Conservation (phyloP, 2,797 vertebrate genomes). For the Karalla daura region DNA sequence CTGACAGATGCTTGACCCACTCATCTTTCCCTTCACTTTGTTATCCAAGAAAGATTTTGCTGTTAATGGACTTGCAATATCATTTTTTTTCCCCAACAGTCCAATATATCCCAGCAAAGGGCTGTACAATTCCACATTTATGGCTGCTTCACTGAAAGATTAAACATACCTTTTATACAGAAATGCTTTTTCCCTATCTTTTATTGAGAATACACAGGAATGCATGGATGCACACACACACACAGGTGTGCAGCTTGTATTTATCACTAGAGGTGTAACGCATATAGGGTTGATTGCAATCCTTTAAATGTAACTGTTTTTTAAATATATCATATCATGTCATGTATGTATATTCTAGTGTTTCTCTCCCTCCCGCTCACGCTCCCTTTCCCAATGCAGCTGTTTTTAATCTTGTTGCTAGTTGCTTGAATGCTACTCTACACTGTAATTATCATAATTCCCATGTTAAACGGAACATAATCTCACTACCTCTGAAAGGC, state of each 20-base stretch:
- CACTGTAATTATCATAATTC: constrained; percentile 75
- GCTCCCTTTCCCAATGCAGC: constrained; percentile 38
- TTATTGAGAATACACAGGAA: too few species aligned
- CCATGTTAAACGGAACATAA: constrained; percentile 78
- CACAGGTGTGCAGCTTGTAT: constrained; percentile 26
- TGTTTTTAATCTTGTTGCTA: constrained; percentile 72
- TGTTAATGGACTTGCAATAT: background rate
- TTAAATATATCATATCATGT: constrained; percentile 29
- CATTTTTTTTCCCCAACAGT: background rate
- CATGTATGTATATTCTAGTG: constrained; percentile 22
- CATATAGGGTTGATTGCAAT: constrained; percentile 9
- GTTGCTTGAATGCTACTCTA: constrained; percentile 34
- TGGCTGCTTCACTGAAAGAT: too few species aligned
- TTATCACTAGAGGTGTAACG: background rate
- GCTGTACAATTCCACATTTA: constrained; percentile 1
- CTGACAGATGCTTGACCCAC: background rate
- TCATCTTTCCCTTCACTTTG: constrained; percentile 14
- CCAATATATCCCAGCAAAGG: background rate
- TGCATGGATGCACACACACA: too few species aligned
- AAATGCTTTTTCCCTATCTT: too few species aligned
- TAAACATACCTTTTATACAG: too few species aligned
- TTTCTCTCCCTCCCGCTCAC: constrained; percentile 6
- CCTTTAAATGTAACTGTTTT: constrained; percentile 14
- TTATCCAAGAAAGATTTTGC: constrained; percentile 6
- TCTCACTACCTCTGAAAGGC: constrained; percentile 69